A percentile compares a stretch with the other conserved stretches of the same genome.
Evolutionary conservation across 2,888 invertebrate genomes (phyloP).

Genomic region (Idaea dimidiata): DNA sequence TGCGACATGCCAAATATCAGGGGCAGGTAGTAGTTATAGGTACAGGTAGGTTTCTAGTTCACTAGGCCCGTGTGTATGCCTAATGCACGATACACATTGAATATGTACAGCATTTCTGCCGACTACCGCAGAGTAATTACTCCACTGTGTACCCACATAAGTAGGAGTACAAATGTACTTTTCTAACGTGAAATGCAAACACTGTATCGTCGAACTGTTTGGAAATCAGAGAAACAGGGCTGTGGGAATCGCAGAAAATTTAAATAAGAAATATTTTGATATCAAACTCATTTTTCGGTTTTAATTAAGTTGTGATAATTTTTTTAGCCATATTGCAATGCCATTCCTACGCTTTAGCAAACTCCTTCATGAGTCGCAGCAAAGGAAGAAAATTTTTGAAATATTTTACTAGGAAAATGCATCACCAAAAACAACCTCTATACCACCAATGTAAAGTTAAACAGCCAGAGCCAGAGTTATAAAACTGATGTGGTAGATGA

Average conservation of each 20-base stretch:
- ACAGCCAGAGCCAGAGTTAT: no score
- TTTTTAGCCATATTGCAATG: no score
- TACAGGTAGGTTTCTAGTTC: background rate
- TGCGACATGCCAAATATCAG: conserved; percentile 11
- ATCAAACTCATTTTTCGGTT: no score
- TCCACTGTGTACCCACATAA: conserved; percentile 20
- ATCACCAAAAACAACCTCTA: no score
- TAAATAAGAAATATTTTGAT: no score
- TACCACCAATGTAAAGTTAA: no score
- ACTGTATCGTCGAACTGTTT: conserved; percentile 32
- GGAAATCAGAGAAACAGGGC: conserved; percentile 41
- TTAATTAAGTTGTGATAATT: no score
- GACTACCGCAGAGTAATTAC: conserved; percentile 38
- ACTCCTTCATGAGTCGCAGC: no score
- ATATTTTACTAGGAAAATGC: no score
- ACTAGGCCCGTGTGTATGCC: conserved; percentile 5
- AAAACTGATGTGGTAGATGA: no score
- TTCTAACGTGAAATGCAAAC: conserved; percentile 42
- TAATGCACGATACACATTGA: conserved; percentile 17
- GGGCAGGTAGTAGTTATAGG: conserved; percentile 9
- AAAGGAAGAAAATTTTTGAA: no score
- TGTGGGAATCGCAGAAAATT: conserved; percentile 13
- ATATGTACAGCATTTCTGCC: conserved; percentile 23
- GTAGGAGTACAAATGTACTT: conserved; percentile 25
- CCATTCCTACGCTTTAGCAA: no score